A percentile compares a stretch with the other conserved stretches of the same genome.
Evolutionary conservation across 2,888 invertebrate species (phyloP).

Genomic region (Epinotia ramella): DNA sequence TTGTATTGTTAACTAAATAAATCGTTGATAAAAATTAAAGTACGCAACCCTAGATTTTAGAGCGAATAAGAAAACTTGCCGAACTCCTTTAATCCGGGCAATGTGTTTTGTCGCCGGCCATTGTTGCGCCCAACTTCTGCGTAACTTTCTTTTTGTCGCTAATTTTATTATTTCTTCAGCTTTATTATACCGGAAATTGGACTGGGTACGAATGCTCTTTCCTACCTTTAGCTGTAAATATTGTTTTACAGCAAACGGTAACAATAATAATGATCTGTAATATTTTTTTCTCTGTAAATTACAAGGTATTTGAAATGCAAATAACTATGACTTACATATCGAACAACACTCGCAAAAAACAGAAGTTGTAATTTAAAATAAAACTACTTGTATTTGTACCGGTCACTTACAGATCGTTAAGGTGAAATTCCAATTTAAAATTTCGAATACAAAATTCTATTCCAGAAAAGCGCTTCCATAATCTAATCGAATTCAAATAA

Average conservation of each 20-base stretch:
- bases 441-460: constrained; percentile 22
- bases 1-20: not conserved
- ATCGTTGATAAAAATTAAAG: constrained; percentile 16
- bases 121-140: constrained; percentile 76
- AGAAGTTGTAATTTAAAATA: constrained; percentile 2
- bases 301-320: not conserved
- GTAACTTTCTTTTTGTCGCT: constrained; percentile 71
- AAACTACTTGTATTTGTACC: constrained; percentile 2
- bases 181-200: constrained; percentile 59
- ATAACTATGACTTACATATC: not conserved
- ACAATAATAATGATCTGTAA: not conserved
- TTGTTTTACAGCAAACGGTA: not conserved
- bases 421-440: constrained; percentile 21
- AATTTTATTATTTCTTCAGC: constrained; percentile 73
- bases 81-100: constrained; percentile 73
- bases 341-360: not conserved
- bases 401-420: not conserved
- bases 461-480: constrained; percentile 31
- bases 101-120: constrained; percentile 81
- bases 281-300: not conserved
- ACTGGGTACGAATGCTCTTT: constrained; percentile 13
- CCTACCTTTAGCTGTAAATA: constrained; percentile 8
- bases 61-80: constrained; percentile 54
- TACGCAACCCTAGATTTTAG: constrained; percentile 45
- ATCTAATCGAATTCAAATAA: constrained; percentile 36